Evolutionary conservation across 1,140 invertebrate species (phyloP), one percentile per base, ranked within the genome.

Genomic region (Druon quercuslanigerum): DNA sequence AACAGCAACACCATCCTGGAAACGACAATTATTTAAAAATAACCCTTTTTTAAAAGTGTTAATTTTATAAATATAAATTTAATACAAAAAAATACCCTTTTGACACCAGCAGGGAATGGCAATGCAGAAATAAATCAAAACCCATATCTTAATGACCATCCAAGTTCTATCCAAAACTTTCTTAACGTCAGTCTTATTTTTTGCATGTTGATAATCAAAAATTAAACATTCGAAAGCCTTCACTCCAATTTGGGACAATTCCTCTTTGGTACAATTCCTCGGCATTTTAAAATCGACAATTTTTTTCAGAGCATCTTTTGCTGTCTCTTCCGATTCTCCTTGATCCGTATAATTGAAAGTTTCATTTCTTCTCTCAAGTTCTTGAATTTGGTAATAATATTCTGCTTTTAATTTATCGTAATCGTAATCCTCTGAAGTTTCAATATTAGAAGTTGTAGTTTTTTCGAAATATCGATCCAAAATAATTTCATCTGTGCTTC

Each of bases 1-100:
- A 90, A 8, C 88, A 90, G 33, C 88, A 90, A 52, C 88, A 90
- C 89, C 89, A 90, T 16, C 89, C 88, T 90, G 54, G 46, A 79
- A 60, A 52, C 51, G 19, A 75, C 80, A 7, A 11, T 33, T 46
- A 0, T 46, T 11, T 0, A 46, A 11, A 11, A 46, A 46, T 7
- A 46, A 46, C 7, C 11, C 40, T 46, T 46, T 11, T 9, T 8
- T n/a, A n/a, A 46, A 11, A 46, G 40, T 46, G 7, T 46, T 46
- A 9, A 46, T 46, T 33, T 11, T 1, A 46, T 46, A 46, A 11
- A 46, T 46, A 46, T 11, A 8, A 46, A 46, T 46, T 11, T 8
- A 46, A 46, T 46, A 0, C 1, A 46, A 46, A 46, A 11, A 11
- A 70, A 77, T 81, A 87, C 89, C 89, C 85, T 79, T 85, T 40